Evolutionary conservation across 1,140 invertebrate species (phyloP).

Genomic region (Drosophila arawakana): DNA sequence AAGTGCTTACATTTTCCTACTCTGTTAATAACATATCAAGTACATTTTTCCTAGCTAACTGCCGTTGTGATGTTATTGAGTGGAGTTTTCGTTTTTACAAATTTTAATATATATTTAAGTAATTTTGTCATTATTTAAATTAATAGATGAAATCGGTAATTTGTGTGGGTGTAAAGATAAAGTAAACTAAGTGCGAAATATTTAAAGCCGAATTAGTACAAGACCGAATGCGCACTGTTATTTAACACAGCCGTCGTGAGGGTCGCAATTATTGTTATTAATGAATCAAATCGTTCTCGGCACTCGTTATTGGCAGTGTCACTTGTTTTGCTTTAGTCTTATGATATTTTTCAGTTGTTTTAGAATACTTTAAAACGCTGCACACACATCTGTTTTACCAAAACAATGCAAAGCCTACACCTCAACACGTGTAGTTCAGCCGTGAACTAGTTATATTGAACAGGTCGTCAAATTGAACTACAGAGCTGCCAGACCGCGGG

Average conservation of each 20-base stretch:
- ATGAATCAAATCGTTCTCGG: not conserved
- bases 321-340: not conserved
- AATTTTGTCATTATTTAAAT: not conserved
- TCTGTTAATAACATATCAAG: not conserved
- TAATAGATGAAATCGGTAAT: not conserved
- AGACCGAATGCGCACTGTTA: not conserved
- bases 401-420: constrained; percentile 20
- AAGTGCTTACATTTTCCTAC: not conserved
- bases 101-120: not conserved
- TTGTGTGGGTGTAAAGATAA: too few relatives aligned
- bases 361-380: not conserved
- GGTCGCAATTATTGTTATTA: not conserved
- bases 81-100: not conserved
- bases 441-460: constrained; percentile 18
- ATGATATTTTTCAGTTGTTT: not conserved
- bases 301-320: not conserved
- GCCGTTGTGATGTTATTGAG: not conserved
- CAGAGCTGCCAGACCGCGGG: not conserved
- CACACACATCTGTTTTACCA: constrained; percentile 6
- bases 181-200: not conserved
- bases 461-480: not conserved
- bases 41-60: not conserved
- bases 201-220: not conserved
- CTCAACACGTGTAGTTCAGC: constrained; percentile 44
- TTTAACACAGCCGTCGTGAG: not conserved